phyloP scores from a whole-genome alignment of 1,140 invertebrate genomes.

The Battus philenor region DNA sequence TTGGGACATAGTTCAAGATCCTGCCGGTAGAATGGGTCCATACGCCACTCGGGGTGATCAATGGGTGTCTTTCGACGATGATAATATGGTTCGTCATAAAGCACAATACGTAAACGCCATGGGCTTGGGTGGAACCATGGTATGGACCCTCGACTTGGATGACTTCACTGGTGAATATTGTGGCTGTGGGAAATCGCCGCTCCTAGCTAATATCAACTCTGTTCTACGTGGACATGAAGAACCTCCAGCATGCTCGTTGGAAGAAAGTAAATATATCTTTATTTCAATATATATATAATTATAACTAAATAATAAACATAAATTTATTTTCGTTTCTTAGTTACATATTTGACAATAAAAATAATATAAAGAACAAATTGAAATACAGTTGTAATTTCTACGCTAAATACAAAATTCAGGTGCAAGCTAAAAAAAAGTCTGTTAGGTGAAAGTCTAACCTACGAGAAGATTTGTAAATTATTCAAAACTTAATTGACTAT shows the following conservation, averaged over 20 bases:
- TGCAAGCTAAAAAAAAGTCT: too few species aligned
- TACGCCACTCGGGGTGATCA: conserved; percentile 85
- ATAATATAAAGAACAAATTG: too few species aligned
- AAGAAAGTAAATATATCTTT: conserved; percentile 47
- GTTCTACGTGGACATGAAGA: conserved; percentile 72
- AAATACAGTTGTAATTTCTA: too few species aligned
- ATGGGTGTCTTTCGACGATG: conserved; percentile 92
- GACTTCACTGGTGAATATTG: conserved; percentile 84
- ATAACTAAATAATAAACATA: too few species aligned
- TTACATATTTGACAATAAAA: too few species aligned
- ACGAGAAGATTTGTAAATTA: too few species aligned
- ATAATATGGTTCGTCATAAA: conserved; percentile 83
- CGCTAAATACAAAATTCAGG: too few species aligned
- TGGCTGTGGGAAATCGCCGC: conserved; percentile 86
- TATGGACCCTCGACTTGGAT: conserved; percentile 89
- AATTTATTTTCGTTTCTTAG: too few species aligned
- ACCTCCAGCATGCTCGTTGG: conserved; percentile 54
- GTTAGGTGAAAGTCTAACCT: too few species aligned
- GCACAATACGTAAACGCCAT: conserved; percentile 85
- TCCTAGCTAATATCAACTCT: conserved; percentile 82
- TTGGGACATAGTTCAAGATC: conserved; percentile 83
- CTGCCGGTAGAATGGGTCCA: conserved; percentile 83
- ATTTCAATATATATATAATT: background rate
- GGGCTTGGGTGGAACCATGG: conserved; percentile 89
- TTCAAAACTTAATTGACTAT: too few species aligned